Base-by-base conservation (phyloP, 2,113 vertebrate species). In the Murina feae region DNA sequence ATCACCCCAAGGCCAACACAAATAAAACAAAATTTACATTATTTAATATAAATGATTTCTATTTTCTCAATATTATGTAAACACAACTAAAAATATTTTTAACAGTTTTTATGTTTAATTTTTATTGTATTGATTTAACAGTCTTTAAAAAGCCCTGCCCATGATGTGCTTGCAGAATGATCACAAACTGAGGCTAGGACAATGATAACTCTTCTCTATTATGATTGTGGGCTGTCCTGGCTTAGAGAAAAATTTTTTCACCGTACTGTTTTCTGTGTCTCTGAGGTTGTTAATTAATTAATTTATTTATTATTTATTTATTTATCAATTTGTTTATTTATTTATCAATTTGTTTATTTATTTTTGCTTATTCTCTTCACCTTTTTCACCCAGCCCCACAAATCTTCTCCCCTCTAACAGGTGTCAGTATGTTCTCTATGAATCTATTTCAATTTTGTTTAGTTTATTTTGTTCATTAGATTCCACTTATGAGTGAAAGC, bases 31-130 rank as follows among this genome's bases (percentile, higher is more conserved):
- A 90, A 82, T 32, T 28, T 66, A 42, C 7, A 23, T 49, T 53
- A 89, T 86, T 95, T 86, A 65, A 89, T 74, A 89, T 71, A 18
- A 88, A 75, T 79, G 60, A 81, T 28, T 55, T 9, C 75, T 51
- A 65, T 42, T 89, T 82, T 89, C 12, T 86, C 58, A 88, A 18
- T 89, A 32, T 74, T 58, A 90, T 66, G 2, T 17, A 68, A 89
- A 7, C 9, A 3, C 78, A 83, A 81, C 63, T 82, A 39, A 80
- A 80, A 44, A 2, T 74, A 68, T 84, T 44, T 89, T 71, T 94
- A 12, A 47, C 6, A 39, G 44, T 44, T 76, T 68, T 71, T 60
- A 35, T 79, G 85, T 58, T 60, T n/a, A 47, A 68, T n/a, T 65
- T 71, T 51, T 65, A 75, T 66, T 23, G 10, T 65, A 75, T 66